Percentiles rank a stretch among this genome's conserved stretches.
Evolutionary conservation across 2,888 invertebrate species (phyloP).

Genomic region (Diarsia rubi): DNA sequence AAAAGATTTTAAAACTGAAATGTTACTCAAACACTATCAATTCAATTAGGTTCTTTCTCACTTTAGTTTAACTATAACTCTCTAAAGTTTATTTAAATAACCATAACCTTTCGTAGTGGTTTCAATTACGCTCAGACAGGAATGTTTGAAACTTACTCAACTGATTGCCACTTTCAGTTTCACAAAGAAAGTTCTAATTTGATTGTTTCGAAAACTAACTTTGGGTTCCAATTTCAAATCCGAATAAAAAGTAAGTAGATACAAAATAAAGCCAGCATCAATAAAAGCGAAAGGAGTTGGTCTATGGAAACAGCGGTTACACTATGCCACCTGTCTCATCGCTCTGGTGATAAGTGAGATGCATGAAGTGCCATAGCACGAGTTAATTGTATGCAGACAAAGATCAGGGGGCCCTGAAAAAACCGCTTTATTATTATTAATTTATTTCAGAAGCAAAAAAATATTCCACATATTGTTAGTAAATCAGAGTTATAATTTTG

Average conservation of each 20-base stretch:
- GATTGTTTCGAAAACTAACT: constrained; percentile 52
- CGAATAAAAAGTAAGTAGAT: constrained; percentile 29
- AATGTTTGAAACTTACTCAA: constrained; percentile 37
- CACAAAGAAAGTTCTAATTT: constrained; percentile 60
- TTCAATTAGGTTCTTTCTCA: background rate
- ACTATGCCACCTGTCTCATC: background rate
- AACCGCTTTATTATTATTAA: no score
- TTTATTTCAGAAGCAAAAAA: no score
- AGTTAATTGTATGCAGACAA: background rate
- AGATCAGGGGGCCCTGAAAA: background rate
- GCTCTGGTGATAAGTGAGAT: background rate
- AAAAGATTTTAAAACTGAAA: background rate
- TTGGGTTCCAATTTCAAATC: constrained; percentile 48
- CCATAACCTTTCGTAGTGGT: background rate
- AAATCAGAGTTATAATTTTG: no score
- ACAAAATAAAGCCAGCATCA: constrained; percentile 25
- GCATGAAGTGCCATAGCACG: background rate
- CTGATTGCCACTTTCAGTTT: constrained; percentile 45
- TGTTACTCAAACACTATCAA: background rate
- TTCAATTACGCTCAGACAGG: constrained; percentile 22
- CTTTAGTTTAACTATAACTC: background rate
- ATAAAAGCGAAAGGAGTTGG: constrained; percentile 48
- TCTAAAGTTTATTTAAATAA: constrained; percentile 22
- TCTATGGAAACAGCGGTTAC: constrained; percentile 8
- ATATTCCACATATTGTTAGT: no score